A percentile compares a stretch with the other conserved stretches of the same genome.
Evolutionary conservation across 2,113 vertebrate species (phyloP).

Genomic region (Tragulus kanchil): DNA sequence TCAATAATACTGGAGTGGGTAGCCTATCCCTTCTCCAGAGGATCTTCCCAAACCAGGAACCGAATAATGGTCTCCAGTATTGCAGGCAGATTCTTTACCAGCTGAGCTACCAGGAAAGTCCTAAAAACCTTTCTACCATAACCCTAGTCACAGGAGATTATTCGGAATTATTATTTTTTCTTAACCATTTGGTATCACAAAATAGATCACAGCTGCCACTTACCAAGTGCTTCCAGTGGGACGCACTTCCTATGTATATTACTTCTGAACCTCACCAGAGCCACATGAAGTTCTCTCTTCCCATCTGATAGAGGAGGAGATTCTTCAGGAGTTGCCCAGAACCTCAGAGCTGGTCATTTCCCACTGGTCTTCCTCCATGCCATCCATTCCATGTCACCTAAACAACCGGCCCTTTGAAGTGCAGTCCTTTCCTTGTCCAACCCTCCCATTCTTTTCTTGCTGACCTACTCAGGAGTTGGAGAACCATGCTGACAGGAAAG

Average conservation of each 20-base stretch:
- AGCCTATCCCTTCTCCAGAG: too few relatives aligned
- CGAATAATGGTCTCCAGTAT: too few relatives aligned
- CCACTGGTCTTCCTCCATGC: neutral
- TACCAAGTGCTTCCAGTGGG: neutral
- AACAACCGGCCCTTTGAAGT: neutral
- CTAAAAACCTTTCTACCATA: neutral
- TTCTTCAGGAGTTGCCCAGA: neutral
- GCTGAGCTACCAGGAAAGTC: too few relatives aligned
- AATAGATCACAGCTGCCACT: neutral
- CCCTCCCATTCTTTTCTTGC: accelerated
- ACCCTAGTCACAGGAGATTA: neutral
- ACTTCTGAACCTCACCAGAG: neutral
- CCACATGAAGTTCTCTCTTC: neutral
- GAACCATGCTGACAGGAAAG: neutral
- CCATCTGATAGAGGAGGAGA: neutral
- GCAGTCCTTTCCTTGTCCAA: neutral
- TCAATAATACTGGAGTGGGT: too few relatives aligned
- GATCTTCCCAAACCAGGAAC: too few relatives aligned
- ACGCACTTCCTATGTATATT: neutral
- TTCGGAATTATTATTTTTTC: neutral
- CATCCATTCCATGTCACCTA: neutral
- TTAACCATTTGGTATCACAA: neutral
- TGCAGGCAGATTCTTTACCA: too few relatives aligned
- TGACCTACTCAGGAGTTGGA: neutral
- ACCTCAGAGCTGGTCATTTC: neutral